phyloP scores from a whole-genome alignment of 1,140 invertebrate genomes.

The Antheraea pernyi region DNA sequence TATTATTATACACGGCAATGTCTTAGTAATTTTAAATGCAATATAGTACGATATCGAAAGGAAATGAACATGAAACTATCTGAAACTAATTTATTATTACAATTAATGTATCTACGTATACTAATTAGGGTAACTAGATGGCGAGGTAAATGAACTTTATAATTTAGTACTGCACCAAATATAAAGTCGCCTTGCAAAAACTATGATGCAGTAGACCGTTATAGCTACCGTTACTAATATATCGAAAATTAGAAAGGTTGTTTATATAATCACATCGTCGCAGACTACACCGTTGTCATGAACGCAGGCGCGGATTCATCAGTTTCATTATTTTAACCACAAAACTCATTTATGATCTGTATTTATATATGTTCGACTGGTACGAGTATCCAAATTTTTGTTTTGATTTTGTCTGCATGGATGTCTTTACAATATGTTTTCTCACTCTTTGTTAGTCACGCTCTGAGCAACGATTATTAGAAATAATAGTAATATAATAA shows the following conservation, averaged over 20 bases:
- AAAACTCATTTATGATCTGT: neutral
- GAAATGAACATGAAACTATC: constrained; percentile 5
- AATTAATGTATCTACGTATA: constrained; percentile 4
- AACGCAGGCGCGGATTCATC: constrained; percentile 1
- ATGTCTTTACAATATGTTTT: neutral
- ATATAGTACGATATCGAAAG: neutral
- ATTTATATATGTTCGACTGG: neutral
- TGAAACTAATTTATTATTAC: neutral
- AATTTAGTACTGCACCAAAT: constrained; percentile 16
- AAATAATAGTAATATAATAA: too few relatives aligned
- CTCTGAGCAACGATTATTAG: too few relatives aligned
- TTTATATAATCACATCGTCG: constrained; percentile 14
- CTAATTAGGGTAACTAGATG: constrained; percentile 8
- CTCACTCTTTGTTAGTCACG: too few relatives aligned
- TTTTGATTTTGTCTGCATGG: neutral
- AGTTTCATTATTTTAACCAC: constrained; percentile 7
- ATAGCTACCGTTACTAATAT: constrained; percentile 17
- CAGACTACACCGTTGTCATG: constrained; percentile 6
- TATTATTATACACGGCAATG: neutral
- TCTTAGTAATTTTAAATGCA: constrained; percentile 21
- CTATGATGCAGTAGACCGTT: constrained; percentile 15
- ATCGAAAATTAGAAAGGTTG: constrained; percentile 19
- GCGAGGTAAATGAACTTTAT: constrained; percentile 15
- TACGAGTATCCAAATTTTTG: neutral
- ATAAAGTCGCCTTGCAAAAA: constrained; percentile 15